These are phyloP conservation scores for Cyrtonyx montezumae DNA, from an alignment of 2,113 vertebrate genomes.

Conservation along the genomic window DNA sequence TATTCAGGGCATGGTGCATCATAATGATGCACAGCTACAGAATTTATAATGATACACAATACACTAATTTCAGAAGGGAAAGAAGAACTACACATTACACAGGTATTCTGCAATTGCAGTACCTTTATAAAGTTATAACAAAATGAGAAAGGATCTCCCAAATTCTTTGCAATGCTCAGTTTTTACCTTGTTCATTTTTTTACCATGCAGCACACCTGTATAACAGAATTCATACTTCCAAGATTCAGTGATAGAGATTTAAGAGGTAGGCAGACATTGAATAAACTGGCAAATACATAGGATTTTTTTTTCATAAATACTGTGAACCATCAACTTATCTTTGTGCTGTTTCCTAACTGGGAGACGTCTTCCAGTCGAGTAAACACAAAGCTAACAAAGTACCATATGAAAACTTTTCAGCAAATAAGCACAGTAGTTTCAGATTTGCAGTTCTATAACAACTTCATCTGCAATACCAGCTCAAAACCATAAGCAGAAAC, in stretches of 20 bases:
- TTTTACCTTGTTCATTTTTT: constrained; percentile 32
- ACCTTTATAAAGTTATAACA: not conserved
- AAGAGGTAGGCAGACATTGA: not conserved
- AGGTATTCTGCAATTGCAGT: not conserved
- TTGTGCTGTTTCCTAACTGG: not conserved
- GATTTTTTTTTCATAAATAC: not conserved
- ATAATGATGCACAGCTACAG: constrained; percentile 38
- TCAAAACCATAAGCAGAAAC: not conserved
- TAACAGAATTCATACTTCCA: not conserved
- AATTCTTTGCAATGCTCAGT: not conserved
- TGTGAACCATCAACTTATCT: not conserved
- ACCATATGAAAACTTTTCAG: not conserved
- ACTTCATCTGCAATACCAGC: not conserved
- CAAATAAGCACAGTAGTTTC: not conserved
- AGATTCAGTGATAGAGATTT: not conserved
- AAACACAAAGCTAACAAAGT: not conserved
- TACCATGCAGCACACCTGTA: not conserved
- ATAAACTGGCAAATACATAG: not conserved
- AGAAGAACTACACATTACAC: not conserved
- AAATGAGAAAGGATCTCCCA: not conserved
- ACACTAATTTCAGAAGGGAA: not conserved
- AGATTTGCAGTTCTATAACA: not conserved
- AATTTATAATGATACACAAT: constrained; percentile 44
- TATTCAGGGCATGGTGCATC: constrained; percentile 69
- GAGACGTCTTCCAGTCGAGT: not conserved